Evolutionary conservation across 2,888 invertebrate species (phyloP), one percentile per base, ranked within the genome.

Genomic region (Mesorhabditis spiculigera): DNA sequence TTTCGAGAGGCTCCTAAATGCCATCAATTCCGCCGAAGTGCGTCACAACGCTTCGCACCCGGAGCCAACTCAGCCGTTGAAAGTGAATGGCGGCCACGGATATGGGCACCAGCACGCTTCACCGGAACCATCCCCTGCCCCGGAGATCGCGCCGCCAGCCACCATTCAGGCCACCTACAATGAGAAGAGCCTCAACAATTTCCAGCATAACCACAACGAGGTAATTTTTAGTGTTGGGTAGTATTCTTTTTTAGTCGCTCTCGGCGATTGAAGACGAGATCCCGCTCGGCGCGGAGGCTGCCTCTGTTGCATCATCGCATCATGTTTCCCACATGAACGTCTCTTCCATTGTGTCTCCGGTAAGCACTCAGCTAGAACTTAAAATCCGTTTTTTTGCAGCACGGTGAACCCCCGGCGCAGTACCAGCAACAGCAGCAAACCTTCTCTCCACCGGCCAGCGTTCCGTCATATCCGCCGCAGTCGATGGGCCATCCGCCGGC

Each of bases 121-220:
- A 41, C 73, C 77, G 58, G 76, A 77, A 13, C 77, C 77, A 41
- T 73, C 75, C 16, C 79, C 78, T 64, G 72, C 75, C n/a, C 74
- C 77, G 64, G 71, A 73, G 44, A 68, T 70, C 13, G 77, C 78
- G 58, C 64, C 73, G 5, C 80, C 82, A 4, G 82, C 82, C 0
- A 82, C 82, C 6, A 82, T 82, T 62, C 77, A 81, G 43, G 81
- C 82, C 28, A 80, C 81, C 16, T 50, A 73, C 4, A 81, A 81
- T 63, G 80, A 82, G 71, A 78, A 81, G 70, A 79, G n/a, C n/a
- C 58, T 13, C 58, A n/a, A n/a, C n/a, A n/a, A n/a, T 10, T n/a
- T 50, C n/a, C 58, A 50, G 8, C 10, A 10, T 50, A n/a, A 13
- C 58, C 58, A 50, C 58, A 50, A 50, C n/a, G 58, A 50, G 10